Percentiles rank a stretch among this genome's conserved stretches.
phyloP scores from a whole-genome alignment of 2,888 invertebrate species.

The Agriopis leucophaearia region DNA sequence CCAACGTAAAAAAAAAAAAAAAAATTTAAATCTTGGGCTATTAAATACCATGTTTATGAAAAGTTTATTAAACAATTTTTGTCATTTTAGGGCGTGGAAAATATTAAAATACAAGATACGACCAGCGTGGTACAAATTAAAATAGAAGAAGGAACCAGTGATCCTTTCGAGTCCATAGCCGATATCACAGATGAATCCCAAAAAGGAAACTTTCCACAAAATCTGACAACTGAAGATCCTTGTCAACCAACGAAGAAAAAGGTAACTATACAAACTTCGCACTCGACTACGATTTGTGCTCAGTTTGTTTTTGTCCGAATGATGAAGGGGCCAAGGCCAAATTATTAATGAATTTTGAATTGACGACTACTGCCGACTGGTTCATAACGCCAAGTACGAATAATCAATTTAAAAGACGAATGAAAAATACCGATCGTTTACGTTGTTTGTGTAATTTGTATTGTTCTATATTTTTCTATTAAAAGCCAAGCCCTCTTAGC shows the following conservation, averaged over 20 bases:
- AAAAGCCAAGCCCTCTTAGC: not conserved
- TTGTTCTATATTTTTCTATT: not conserved
- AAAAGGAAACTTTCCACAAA: not conserved
- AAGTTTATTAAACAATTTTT: not conserved
- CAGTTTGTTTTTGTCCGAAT: not conserved
- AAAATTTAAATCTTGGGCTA: too few relatives aligned
- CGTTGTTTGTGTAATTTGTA: constrained; percentile 12
- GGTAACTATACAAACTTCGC: not conserved
- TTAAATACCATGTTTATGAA: too few relatives aligned
- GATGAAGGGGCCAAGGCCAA: constrained; percentile 1
- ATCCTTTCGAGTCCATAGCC: constrained; percentile 4
- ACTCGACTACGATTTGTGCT: not conserved
- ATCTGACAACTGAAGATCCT: not conserved
- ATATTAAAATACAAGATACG: not conserved
- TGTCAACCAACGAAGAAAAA: not conserved
- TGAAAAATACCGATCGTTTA: constrained; percentile 39
- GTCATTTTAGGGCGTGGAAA: constrained; percentile 19
- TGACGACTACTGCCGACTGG: constrained; percentile 11
- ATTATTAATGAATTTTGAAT: constrained; percentile 3
- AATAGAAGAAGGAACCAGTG: constrained; percentile 1
- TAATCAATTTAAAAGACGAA: constrained; percentile 46
- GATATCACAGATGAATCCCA: not conserved
- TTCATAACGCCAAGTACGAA: constrained; percentile 45
- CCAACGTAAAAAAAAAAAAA: too few relatives aligned
- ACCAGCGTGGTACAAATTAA: not conserved